Conservation (phyloP, 2,113 vertebrate species). For the Urocolius indicus region DNA sequence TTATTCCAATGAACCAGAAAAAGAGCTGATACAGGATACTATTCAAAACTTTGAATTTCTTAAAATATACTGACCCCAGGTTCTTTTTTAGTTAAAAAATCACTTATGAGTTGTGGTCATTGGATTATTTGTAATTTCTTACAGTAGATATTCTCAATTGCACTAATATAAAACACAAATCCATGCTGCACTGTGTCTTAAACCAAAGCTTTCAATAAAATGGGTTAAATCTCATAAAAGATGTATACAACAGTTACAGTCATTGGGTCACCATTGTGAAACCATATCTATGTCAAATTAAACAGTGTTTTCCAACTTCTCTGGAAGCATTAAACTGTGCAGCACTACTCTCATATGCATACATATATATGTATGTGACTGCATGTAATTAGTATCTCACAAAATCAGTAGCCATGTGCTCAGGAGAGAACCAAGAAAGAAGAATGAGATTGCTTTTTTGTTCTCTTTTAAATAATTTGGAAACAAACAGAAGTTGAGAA, state of each 20-base stretch:
- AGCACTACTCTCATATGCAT: neutral
- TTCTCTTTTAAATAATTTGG: neutral
- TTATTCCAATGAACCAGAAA: neutral
- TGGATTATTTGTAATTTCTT: neutral
- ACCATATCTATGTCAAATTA: neutral
- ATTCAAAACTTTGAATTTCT: neutral
- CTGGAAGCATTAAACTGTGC: neutral
- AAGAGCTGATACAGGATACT: neutral
- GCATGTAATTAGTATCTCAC: neutral
- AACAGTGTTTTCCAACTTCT: neutral
- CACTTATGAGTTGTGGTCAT: neutral
- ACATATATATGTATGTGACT: neutral
- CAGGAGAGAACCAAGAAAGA: neutral
- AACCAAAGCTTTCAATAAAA: neutral
- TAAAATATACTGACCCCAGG: neutral
- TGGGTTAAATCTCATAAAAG: neutral
- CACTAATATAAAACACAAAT: neutral
- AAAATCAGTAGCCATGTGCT: neutral
- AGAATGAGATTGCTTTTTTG: neutral
- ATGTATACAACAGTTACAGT: neutral
- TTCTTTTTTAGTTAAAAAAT: neutral
- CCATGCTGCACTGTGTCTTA: neutral
- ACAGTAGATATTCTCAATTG: neutral
- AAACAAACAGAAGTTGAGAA: neutral
- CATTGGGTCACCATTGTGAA: neutral